Evolutionary conservation across 2,888 invertebrate species (phyloP), one percentile per base, ranked within the genome.

Genomic region (Xylophagus ater): DNA sequence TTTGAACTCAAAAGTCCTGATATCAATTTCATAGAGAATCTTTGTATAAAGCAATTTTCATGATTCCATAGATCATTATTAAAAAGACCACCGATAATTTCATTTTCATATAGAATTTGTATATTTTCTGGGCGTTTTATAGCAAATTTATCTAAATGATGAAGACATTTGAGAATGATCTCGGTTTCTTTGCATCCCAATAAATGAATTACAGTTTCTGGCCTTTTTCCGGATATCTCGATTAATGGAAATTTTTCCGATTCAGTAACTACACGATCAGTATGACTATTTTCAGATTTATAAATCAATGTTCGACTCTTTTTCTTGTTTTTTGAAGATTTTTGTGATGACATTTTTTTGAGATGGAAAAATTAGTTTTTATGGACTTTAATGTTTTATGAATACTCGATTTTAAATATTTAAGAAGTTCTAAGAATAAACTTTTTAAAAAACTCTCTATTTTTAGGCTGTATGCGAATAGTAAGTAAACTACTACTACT

Each of bases 11-110:
- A 38, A n/a, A 44, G 23, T 36, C 35, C 17, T 8, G 43, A 24
- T 4, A 40, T 20, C 1, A 46, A 21, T 31, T 44, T 44, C 14
- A 46, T 21, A 9, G 46, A 31, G 24, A 46, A 46, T 28, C 43
- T 29, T 19, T 31, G 33, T 7, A 46, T 37, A 17, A 31, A 34
- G 1, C 44, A 7, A 4, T 38, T 14, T 10, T 24, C 20, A 23
- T 42, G 43, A 1, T 29, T 36, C 8, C 19, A 30, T 8, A 46
- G 19, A 12, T 37, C 20, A 24, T 40, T 21, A 1, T 40, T 17
- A 7, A 44, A 9, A 12, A 40, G 38, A 20, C 13, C 34, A 28
- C 42, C 37, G 21, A 42, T 32, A 6, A 40, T 19, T 8, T 31
- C 24, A 6, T 35, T n/a, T 4, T 44, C 24, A 15, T 38, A 14